Evolutionary conservation across 2,888 invertebrate species (phyloP), one percentile per base, ranked within the genome.

Genomic region (Schrankia costaestrigalis): DNA sequence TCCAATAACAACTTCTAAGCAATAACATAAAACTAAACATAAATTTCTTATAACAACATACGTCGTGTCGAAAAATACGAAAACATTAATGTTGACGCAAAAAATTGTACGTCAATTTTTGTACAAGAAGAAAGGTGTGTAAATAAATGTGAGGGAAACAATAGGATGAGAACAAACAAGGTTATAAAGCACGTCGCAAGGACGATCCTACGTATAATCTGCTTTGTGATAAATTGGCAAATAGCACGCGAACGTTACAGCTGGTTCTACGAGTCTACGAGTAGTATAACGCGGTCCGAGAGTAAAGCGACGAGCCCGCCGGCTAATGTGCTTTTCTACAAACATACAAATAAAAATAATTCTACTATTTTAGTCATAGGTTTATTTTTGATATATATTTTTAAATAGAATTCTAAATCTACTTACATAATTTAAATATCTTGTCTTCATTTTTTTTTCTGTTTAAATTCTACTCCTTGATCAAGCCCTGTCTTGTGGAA

Each of bases 161-260:
- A 78, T 73, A 54, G 64, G 59, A 72, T 67, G 71, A 77, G 74
- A 75, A 72, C 66, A 80, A 82, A 82, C 81, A 82, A 74, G 78
- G 79, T 79, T 77, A 76, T 83, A 83, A 84, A 83, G 72, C 78
- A 82, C 77, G 82, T 81, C 82, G 75, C 71, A 67, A 70, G 69
- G 78, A 78, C 78, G 68, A 73, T 78, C 83, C 84, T 83, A 78
- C 82, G 85, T 82, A 84, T 85, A 86, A 86, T 87, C 84, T 83
- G 84, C 85, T 86, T 85, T 82, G 85, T 85, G 83, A 86, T 85
- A 86, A 86, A 87, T 87, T 86, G 85, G 84, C 79, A 85, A 86
- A 86, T 75, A 85, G 71, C 86, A 87, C 86, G 85, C 85, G 72
- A 85, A 65, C 78, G 76, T 76, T 84, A 69, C 85, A 85, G 84